Evolutionary conservation across 1,140 invertebrate genomes (phyloP).

Genomic region (Euura lappo): DNA sequence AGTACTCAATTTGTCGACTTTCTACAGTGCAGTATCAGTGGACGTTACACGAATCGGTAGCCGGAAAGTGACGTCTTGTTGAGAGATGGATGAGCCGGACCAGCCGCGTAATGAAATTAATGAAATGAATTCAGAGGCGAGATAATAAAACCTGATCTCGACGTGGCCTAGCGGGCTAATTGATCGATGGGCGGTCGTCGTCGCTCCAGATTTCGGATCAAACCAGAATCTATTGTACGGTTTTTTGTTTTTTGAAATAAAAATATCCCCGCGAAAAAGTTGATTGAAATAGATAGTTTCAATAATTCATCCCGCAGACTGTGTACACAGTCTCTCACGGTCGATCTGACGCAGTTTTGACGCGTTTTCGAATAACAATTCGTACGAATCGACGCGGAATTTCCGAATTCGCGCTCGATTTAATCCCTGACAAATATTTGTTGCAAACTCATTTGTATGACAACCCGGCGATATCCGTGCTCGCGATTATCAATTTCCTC

Average conservation of each 20-base stretch:
- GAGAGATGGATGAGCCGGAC: neutral
- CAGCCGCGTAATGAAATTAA: conserved; percentile 19
- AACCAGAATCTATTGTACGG: neutral
- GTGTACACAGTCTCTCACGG: no score
- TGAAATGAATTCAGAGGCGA: conserved; percentile 19
- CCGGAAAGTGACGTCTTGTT: neutral
- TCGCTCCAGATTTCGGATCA: neutral
- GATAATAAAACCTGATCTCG: conserved; percentile 30
- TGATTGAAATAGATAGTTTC: neutral
- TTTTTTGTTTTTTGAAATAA: neutral
- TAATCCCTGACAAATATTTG: no score
- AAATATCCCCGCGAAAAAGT: neutral
- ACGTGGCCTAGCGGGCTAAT: conserved; percentile 21
- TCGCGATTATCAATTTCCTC: conserved; percentile 20
- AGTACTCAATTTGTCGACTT: no score
- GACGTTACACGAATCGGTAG: no score
- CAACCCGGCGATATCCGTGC: conserved; percentile 30
- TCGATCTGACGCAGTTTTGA: no score
- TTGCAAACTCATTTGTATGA: neutral
- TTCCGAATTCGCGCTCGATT: neutral
- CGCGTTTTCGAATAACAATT: no score
- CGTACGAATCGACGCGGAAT: neutral
- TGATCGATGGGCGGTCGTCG: conserved; percentile 24
- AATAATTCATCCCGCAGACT: no score
- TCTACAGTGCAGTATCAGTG: no score